phyloP scores from a whole-genome alignment of 1,140 invertebrate species.

The Stegodyphus dumicola region DNA sequence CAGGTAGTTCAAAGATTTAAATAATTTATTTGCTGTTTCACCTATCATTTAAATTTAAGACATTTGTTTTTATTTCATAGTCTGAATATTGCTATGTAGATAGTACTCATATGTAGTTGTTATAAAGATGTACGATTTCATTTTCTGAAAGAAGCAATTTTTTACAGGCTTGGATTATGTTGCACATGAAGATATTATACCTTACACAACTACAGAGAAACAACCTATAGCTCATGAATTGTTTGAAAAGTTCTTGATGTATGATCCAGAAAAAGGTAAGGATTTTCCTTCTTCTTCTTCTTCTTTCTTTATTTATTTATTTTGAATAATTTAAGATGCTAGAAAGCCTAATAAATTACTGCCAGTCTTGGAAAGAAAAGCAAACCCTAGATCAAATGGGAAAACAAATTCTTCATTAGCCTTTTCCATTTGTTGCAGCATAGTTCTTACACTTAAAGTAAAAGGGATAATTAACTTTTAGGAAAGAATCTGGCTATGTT shows the following conservation, averaged over 20 bases:
- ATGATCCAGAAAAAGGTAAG: slow-evolving; percentile 81
- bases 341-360: too few species aligned
- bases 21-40: too few species aligned
- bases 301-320: too few species aligned
- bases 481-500: too few species aligned
- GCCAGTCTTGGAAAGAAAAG: too few species aligned
- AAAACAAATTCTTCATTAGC: not conserved
- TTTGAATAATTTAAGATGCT: too few species aligned
- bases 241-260: slow-evolving; percentile 93
- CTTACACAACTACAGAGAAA: slow-evolving; percentile 67
- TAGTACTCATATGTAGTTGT: too few species aligned
- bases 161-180: slow-evolving; percentile 84
- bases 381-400: not conserved
- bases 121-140: too few species aligned
- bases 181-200: slow-evolving; percentile 86
- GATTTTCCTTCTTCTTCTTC: not conserved
- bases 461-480: not conserved
- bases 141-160: not conserved
- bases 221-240: slow-evolving; percentile 87
- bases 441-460: not conserved
- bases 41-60: too few species aligned
- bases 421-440: not conserved
- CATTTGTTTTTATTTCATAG: too few species aligned
- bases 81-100: too few species aligned
- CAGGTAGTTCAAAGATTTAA: slow-evolving; percentile 71